A percentile compares a stretch with the other conserved stretches of the same genome.
Conservation (phyloP, 2,888 invertebrate genomes). For the Charanyca ferruginea region DNA sequence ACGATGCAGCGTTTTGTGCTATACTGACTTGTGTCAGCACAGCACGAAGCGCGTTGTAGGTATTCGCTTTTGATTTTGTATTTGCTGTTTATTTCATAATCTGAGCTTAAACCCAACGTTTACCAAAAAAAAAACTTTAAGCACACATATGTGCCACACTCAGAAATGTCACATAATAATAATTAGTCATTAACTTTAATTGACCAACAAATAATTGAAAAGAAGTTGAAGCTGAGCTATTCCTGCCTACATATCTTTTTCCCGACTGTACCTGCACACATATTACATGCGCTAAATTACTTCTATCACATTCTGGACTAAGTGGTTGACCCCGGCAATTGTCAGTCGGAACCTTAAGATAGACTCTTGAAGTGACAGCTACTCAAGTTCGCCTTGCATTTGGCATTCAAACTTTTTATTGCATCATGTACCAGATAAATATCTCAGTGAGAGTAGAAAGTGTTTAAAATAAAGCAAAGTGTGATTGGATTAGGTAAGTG, state of each 20-base stretch:
- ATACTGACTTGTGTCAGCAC: no score
- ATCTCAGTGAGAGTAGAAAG: conserved; percentile 55
- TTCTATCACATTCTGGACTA: conserved; percentile 24
- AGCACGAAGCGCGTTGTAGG: no score
- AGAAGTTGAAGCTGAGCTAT: neutral
- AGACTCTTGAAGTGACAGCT: conserved; percentile 22
- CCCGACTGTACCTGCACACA: conserved; percentile 3
- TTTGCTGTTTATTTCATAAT: no score
- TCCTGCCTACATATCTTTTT: neutral
- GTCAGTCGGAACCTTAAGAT: conserved; percentile 34
- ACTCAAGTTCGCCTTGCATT: conserved; percentile 51
- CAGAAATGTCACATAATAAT: no score
- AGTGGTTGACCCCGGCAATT: conserved; percentile 55
- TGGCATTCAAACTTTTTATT: conserved; percentile 48
- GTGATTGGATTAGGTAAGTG: conserved; percentile 22
- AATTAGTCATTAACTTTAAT: no score
- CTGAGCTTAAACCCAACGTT: no score
- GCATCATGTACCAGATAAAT: conserved; percentile 41
- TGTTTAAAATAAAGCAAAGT: conserved; percentile 35
- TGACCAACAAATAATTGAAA: no score
- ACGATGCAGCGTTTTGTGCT: no score
- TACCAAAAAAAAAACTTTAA: no score
- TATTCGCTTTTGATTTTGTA: no score
- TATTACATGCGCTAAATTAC: conserved; percentile 9
- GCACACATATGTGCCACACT: no score